phyloP scores from a whole-genome alignment of 2,113 vertebrate genomes.

The rabbit (Oryctolagus cuniculus) region DNA sequence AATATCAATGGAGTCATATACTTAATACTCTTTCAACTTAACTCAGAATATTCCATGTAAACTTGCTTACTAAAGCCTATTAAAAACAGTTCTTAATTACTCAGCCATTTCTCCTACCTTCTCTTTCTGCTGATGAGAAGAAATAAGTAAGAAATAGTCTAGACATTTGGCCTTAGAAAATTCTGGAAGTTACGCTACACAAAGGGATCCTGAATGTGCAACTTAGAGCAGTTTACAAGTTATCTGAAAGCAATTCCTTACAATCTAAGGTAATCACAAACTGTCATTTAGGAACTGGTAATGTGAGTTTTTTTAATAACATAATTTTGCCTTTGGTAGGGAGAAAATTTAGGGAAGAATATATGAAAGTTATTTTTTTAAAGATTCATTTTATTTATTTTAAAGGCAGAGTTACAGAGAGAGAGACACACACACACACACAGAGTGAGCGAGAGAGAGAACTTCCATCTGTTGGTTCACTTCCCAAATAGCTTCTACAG shows the following conservation, averaged over 20 bases:
- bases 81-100: background rate
- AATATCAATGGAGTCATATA: background rate
- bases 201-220: background rate
- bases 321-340: background rate
- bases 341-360: background rate
- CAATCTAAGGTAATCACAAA: background rate
- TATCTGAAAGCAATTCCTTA: conserved; percentile 10
- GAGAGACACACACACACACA: no score
- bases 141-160: background rate
- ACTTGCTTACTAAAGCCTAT: background rate
- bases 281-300: background rate
- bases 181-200: background rate
- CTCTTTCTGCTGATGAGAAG: background rate
- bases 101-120: background rate
- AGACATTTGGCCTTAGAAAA: background rate
- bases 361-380: background rate
- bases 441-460: no score
- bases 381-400: no score
- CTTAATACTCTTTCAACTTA: background rate
- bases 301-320: background rate
- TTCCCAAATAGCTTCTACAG: no score
- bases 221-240: background rate
- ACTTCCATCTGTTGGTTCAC: no score
- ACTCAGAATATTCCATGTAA: background rate
- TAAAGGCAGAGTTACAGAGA: no score